Base-by-base conservation (phyloP, 2,888 invertebrate species). In the Dicranocentrus wangi region DNA sequence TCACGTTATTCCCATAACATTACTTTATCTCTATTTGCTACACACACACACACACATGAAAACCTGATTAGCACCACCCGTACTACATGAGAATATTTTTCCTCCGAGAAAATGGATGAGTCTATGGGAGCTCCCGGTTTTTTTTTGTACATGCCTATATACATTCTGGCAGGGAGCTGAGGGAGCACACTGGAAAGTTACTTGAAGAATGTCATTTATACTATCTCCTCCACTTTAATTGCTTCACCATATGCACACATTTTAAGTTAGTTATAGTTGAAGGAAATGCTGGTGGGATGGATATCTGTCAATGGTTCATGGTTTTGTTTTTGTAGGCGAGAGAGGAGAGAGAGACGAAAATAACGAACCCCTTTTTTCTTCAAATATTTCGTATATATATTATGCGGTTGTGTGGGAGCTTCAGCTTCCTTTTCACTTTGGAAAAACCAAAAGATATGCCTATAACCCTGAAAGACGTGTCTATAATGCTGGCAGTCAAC, bases 251-350 rank as follows among this genome's bases (percentile, higher is more conserved):
- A 73, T 63, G 27, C 60, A 60, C n/a, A 17, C 25, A 7, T 53
- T 55, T 55, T 65, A 19, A 32, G 7, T 23, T 3, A 2, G 23
- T 19, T 55, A 21, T 10, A 28, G 55, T 27, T 7, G 32, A 27
- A 58, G 25, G 28, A 28, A 25, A 58, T 27, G 7, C 17, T 15
- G 21, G 47, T 66, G 43, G 19, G n/a, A 53, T 32, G 28, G 73
- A 73, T 73, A 65, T 73, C 73, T 73, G 73, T 65, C 73, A 73
- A 23, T 63, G 63, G 8, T 61, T 43, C 27, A 61, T 66, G 42
- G 47, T 17, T 66, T 47, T 66, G 51, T 66, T 66, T 66, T 8
- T 66, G n/a, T 51, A 27, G 42, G 17, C 27, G 43, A n/a, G n/a
- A n/a, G n/a, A n/a, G n/a, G n/a, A n/a, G n/a, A 15, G 19, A 42